Evolutionary conservation across 2,797 vertebrate genomes (phyloP).

Genomic region (Molothrus ater): DNA sequence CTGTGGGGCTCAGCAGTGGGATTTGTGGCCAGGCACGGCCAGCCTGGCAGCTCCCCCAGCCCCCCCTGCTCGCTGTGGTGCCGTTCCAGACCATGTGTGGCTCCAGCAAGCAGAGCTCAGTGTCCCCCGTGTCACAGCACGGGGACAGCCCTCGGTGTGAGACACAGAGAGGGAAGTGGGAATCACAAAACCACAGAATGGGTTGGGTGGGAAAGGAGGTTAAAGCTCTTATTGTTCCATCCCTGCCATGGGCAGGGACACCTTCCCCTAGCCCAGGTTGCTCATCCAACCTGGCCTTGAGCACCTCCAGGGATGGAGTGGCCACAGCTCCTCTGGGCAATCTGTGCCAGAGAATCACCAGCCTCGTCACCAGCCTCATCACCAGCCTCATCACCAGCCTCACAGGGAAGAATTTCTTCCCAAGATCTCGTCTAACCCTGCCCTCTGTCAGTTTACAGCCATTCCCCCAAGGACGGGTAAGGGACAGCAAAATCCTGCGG

Average conservation of each 20-base stretch:
- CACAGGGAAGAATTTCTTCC: not conserved
- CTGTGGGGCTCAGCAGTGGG: not conserved
- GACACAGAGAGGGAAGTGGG: not conserved
- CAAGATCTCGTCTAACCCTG: not conserved
- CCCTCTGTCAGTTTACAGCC: not conserved
- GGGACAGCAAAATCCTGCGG: not conserved
- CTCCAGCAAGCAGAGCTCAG: not conserved
- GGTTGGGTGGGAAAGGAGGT: not conserved
- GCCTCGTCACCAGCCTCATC: not conserved
- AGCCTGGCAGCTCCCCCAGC: not conserved
- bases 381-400: not conserved
- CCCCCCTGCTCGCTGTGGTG: not conserved
- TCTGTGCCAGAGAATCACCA: not conserved
- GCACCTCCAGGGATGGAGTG: not conserved
- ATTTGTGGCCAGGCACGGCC: not conserved
- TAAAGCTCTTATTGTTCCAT: not conserved
- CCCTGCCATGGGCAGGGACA: not conserved
- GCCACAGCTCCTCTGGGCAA: not conserved
- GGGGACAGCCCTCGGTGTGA: not conserved
- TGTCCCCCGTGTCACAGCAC: accelerated
- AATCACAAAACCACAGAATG: not conserved
- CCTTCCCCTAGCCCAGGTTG: accelerated
- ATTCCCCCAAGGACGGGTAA: not conserved
- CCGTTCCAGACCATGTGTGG: not conserved
- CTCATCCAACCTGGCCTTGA: accelerated